Evolutionary conservation across 2,113 vertebrate genomes (phyloP), one percentile per base, ranked within the genome.

Genomic region (Cnemophilus loriae): DNA sequence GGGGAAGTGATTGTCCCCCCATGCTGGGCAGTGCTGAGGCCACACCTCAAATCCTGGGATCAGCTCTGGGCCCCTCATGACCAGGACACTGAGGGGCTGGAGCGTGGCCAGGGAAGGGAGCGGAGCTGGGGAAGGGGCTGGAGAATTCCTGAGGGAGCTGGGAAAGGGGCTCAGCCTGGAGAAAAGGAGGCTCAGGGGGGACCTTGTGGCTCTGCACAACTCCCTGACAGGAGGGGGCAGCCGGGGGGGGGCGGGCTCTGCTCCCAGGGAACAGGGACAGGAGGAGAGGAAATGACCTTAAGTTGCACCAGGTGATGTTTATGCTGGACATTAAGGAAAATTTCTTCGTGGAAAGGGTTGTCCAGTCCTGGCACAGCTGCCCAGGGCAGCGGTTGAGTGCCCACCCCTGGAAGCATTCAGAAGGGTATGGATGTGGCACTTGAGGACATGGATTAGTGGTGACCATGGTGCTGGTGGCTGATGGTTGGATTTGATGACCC

Each of bases 251-350:
- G 6, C 5, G 30, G 19, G 24, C 11, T 60, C 23, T 47, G 1
- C 3, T 26, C 21, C 30, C 37, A 32, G 22, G 27, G 5, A 26
- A 37, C 8, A 6, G 4, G 16, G 56, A 20, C 13, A 37, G 47
- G 5, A 37, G 0, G 13, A 53, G 47, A 44, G 33, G 46, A 2
- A 52, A 52, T 0, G 6, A 8, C 46, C 16, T 20, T 0, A 8
- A 7, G 6, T 13, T 32, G 37, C 5, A 11, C 21, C 56, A 44
- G 56, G 10, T 1, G 8, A 60, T 0, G 6, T 13, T 44, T 19
- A 26, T 16, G 17, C 37, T 22, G 57, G 57, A 46, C 9, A 33
- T 9, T 1, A 3, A 27, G 39, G 47, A 33, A 37, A 53, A 33
- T 53, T 33, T 8, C 47, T 17, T 14, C 46, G 4, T 13, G 32